A percentile compares a stretch with the other conserved stretches of the same genome.
Evolutionary conservation across 1,140 invertebrate species (phyloP).

Genomic region (Drosophila baimaii): DNA sequence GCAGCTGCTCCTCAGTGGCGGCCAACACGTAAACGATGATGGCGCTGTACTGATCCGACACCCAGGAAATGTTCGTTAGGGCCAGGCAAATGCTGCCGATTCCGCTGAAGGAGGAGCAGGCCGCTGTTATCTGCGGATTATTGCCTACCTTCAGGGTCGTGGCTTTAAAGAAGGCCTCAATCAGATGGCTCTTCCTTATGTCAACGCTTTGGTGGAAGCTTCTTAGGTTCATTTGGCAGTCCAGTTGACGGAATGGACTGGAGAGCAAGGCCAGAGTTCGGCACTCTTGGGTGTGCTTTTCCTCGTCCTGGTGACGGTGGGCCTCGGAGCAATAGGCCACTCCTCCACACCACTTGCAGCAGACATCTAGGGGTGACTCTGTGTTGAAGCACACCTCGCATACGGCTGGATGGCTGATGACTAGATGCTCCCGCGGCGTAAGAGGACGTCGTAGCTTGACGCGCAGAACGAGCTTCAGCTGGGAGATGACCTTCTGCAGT

Average conservation of each 20-base stretch:
- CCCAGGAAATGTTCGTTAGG: constrained; percentile 23
- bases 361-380: constrained; percentile 5
- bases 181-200: constrained; percentile 32
- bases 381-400: constrained; percentile 57
- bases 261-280: constrained; percentile 44
- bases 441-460: constrained; percentile 40
- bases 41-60: not conserved
- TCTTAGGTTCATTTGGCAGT: constrained; percentile 2
- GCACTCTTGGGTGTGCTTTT: constrained; percentile 42
- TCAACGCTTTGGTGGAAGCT: constrained; percentile 1
- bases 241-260: constrained; percentile 37
- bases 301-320: constrained; percentile 32
- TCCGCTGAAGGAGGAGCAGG: constrained; percentile 64
- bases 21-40: constrained; percentile 55
- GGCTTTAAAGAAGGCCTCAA: constrained; percentile 27
- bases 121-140: constrained; percentile 32
- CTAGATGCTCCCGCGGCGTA: constrained; percentile 42
- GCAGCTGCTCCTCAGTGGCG: constrained; percentile 37
- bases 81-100: constrained; percentile 54
- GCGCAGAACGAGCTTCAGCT: constrained; percentile 46
- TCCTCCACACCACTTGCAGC: constrained; percentile 49
- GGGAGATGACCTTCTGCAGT: constrained; percentile 37
- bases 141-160: constrained; percentile 24
- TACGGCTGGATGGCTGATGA: constrained; percentile 51
- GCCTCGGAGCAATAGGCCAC: constrained; percentile 55